phyloP scores from a whole-genome alignment of 2,888 invertebrate genomes.

The Tipula unca region DNA sequence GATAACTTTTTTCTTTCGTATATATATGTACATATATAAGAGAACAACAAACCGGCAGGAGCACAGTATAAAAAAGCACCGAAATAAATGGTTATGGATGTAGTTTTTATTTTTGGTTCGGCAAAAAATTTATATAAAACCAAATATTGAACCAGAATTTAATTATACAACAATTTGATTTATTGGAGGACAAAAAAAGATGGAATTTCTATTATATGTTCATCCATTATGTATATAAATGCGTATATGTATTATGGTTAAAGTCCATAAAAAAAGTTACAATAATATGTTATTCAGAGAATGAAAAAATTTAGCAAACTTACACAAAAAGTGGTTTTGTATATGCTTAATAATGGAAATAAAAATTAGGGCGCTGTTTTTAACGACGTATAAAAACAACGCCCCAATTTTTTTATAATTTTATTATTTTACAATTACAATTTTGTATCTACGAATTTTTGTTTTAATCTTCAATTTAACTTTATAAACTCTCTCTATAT shows the following conservation, averaged over 20 bases:
- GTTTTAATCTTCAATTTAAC: too few species aligned
- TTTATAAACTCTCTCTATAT: too few species aligned
- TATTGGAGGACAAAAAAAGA: background rate
- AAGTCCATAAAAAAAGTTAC: background rate
- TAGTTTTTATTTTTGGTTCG: background rate
- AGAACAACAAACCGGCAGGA: background rate
- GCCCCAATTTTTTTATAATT: too few species aligned
- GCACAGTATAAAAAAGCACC: background rate
- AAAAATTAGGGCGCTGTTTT: too few species aligned
- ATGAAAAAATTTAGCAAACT: too few species aligned
- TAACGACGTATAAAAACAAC: too few species aligned
- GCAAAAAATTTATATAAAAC: background rate
- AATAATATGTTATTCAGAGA: too few species aligned
- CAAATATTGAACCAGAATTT: background rate
- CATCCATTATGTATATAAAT: background rate
- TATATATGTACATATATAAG: too few species aligned
- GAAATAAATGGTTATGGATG: background rate
- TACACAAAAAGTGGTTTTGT: too few species aligned
- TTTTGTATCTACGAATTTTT: too few species aligned
- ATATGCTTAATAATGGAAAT: too few species aligned
- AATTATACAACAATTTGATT: background rate
- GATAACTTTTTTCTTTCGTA: background rate
- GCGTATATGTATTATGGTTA: background rate
- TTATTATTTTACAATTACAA: too few species aligned
- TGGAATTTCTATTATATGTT: background rate